Percentiles rank a stretch among this genome's conserved stretches.
These are phyloP conservation scores for Stenurella melanura DNA, from an alignment of 2,888 invertebrate genomes.

Conservation along the genomic window DNA sequence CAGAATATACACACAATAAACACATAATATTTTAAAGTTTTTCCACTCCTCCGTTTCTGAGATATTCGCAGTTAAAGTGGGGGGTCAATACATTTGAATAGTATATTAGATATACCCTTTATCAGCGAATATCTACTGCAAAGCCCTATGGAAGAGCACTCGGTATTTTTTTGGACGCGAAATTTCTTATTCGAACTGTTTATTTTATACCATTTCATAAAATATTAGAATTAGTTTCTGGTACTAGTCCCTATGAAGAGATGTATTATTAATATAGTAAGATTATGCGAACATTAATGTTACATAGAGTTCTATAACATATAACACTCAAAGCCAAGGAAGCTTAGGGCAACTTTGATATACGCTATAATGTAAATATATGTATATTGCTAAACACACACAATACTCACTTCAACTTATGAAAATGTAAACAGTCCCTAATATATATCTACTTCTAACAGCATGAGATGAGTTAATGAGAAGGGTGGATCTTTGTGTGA, in stretches of 20 bases:
- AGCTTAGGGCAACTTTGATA: constrained; percentile 20
- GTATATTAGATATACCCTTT: too few species aligned
- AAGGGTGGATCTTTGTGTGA: too few species aligned
- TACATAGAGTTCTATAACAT: constrained; percentile 19
- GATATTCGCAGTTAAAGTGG: too few species aligned
- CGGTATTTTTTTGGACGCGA: too few species aligned
- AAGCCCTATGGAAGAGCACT: too few species aligned
- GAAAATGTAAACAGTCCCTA: constrained; percentile 28
- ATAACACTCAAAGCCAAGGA: constrained; percentile 8
- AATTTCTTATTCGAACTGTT: too few species aligned
- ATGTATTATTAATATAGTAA: constrained; percentile 15
- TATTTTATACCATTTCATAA: background rate
- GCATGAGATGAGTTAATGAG: background rate
- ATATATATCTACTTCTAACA: constrained; percentile 4
- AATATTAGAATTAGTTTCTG: background rate
- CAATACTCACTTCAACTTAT: constrained; percentile 12
- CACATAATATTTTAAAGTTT: too few species aligned
- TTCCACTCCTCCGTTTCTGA: too few species aligned
- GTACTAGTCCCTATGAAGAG: background rate
- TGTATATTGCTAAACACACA: constrained; percentile 17
- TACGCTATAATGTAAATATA: constrained; percentile 26
- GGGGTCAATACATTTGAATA: too few species aligned
- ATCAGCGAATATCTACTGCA: too few species aligned
- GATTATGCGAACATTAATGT: constrained; percentile 27
- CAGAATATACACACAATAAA: too few species aligned